Conservation (phyloP, 2,797 vertebrate species). For the Eutrigla gurnardus region DNA sequence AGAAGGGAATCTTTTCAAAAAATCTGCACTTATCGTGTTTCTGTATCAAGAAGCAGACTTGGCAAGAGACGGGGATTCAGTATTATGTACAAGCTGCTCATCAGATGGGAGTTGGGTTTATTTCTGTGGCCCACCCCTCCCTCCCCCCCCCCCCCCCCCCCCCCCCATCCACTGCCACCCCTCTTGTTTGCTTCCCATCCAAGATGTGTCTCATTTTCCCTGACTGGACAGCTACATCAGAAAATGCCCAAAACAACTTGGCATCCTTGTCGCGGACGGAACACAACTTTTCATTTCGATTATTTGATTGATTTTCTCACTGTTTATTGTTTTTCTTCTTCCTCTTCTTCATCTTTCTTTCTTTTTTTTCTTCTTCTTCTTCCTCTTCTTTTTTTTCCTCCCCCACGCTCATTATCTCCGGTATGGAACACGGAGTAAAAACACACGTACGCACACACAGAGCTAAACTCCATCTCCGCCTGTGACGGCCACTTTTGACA, state of each 20-base stretch:
- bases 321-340: constrained; percentile 43
- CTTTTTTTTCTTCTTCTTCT: constrained; percentile 14
- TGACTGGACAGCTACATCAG: constrained; percentile 76
- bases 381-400: constrained; percentile 24
- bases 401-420: constrained; percentile 73
- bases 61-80: constrained; percentile 78
- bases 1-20: constrained; percentile 68
- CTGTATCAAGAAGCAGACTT: constrained; percentile 81
- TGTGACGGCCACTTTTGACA: constrained; percentile 83
- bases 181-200: constrained; percentile 76
- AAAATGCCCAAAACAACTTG: constrained; percentile 72
- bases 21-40: constrained; percentile 81
- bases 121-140: constrained; percentile 72
- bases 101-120: constrained; percentile 87
- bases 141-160: constrained; percentile 32
- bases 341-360: constrained; percentile 16
- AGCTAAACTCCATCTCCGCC: constrained; percentile 65
- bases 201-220: constrained; percentile 76
- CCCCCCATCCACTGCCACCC: constrained; percentile 62
- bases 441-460: constrained; percentile 29
- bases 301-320: constrained; percentile 75
- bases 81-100: constrained; percentile 88
- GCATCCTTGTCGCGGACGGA: constrained; percentile 69
- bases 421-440: constrained; percentile 38
- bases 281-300: constrained; percentile 80